These are phyloP conservation scores for Philaenus spumarius DNA, from an alignment of 1,140 invertebrate genomes.

Conservation along the genomic window DNA sequence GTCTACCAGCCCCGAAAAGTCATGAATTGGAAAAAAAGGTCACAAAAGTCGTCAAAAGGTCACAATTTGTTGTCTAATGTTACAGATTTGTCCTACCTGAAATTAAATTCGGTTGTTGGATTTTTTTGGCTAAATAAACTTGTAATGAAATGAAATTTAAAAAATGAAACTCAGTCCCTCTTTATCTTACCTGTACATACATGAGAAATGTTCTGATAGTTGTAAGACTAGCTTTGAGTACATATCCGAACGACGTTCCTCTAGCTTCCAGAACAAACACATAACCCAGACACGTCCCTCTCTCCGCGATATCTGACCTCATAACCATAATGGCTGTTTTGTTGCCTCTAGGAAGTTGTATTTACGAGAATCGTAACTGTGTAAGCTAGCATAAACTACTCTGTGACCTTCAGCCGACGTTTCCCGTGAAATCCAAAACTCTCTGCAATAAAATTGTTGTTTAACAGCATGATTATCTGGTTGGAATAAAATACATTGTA, in stretches of 20 bases:
- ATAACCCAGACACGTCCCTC: slow-evolving; percentile 26
- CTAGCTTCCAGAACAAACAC: slow-evolving; percentile 26
- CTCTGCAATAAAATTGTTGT: slow-evolving; percentile 1
- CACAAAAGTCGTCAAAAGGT: too few species aligned
- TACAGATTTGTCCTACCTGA: too few species aligned
- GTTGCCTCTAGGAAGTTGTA: slow-evolving; percentile 46
- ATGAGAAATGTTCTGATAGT: slow-evolving; percentile 8
- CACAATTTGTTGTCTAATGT: too few species aligned
- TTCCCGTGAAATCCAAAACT: background rate
- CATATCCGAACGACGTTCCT: slow-evolving; percentile 20
- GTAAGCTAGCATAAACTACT: slow-evolving; percentile 7
- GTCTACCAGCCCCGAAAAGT: too few species aligned
- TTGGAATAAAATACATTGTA: too few species aligned
- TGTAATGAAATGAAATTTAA: too few species aligned
- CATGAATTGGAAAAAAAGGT: too few species aligned
- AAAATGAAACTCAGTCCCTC: too few species aligned
- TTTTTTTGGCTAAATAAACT: too few species aligned
- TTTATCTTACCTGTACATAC: slow-evolving; percentile 23
- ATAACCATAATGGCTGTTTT: slow-evolving; percentile 26
- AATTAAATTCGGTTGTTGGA: too few species aligned
- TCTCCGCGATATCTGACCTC: slow-evolving; percentile 18
- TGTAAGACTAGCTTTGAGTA: slow-evolving; percentile 11
- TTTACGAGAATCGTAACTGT: slow-evolving; percentile 40
- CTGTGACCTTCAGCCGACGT: background rate
- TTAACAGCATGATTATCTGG: too few species aligned